phyloP scores from a whole-genome alignment of 2,797 vertebrate species.

The Selene dorsalis region DNA sequence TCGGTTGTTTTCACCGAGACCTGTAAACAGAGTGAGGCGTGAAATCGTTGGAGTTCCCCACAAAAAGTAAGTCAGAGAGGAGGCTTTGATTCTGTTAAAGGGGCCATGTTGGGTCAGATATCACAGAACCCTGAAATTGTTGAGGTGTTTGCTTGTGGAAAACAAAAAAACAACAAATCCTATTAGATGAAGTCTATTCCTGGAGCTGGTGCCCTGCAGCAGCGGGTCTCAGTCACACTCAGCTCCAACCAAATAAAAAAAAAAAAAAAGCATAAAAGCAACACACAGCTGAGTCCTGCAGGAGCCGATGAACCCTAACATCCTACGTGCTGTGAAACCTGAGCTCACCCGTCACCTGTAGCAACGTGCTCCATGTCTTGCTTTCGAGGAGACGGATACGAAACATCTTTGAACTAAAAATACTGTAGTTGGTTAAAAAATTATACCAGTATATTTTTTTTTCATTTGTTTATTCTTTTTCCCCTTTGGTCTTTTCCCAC shows the following conservation, averaged over 20 bases:
- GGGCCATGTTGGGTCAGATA: not conserved
- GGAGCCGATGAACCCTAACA: not conserved
- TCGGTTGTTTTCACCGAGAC: not conserved
- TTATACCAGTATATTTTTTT: not conserved
- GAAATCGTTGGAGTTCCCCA: not conserved
- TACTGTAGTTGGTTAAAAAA: not conserved
- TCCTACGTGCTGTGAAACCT: conserved; percentile 13
- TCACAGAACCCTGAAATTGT: conserved; percentile 4
- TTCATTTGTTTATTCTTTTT: not conserved
- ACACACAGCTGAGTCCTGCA: not conserved
- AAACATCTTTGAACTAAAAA: not conserved
- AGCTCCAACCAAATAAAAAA: not conserved
- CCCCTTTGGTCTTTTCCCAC: not conserved
- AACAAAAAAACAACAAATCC: conserved; percentile 14
- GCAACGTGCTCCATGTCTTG: not conserved
- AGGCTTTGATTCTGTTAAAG: not conserved
- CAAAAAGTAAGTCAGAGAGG: not conserved
- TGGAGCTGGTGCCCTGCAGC: conserved; percentile 1
- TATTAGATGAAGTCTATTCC: not conserved
- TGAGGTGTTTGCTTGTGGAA: not conserved
- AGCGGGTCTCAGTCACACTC: not conserved
- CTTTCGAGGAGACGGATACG: not conserved
- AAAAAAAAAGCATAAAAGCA: conserved; percentile 4
- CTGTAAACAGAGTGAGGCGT: not conserved
- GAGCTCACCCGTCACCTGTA: not conserved